These are phyloP conservation scores for Pelosia muscerda DNA, from an alignment of 2,888 invertebrate species.

Conservation along the genomic window DNA sequence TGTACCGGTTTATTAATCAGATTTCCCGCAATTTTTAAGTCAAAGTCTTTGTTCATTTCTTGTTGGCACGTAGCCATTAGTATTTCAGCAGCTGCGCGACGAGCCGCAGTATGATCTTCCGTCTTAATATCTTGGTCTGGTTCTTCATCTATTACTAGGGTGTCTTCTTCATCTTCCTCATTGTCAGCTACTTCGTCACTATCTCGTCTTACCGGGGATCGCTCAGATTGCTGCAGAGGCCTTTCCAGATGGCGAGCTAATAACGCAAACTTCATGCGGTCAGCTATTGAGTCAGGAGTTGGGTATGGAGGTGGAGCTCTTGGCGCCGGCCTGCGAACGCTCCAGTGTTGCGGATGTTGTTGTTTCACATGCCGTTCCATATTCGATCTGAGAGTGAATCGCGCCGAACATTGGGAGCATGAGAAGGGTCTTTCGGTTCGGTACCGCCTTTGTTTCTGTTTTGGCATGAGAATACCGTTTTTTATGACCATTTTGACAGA, in stretches of 20 bases:
- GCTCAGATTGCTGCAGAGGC: slow-evolving; percentile 79
- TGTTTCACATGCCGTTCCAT: slow-evolving; percentile 98
- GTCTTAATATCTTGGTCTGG: slow-evolving; percentile 68
- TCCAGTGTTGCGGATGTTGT: slow-evolving; percentile 97
- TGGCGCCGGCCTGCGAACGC: slow-evolving; percentile 89
- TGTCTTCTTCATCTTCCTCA: slow-evolving; percentile 89
- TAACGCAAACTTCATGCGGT: slow-evolving; percentile 90
- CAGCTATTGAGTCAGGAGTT: slow-evolving; percentile 69
- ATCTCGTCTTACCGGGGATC: slow-evolving; percentile 75
- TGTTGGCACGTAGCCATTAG: slow-evolving; percentile 83
- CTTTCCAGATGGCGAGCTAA: slow-evolving; percentile 92
- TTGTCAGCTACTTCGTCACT: slow-evolving; percentile 88
- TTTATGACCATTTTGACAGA: slow-evolving; percentile 96
- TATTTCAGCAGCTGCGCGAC: slow-evolving; percentile 87
- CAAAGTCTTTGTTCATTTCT: slow-evolving; percentile 82
- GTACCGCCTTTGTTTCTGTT: slow-evolving; percentile 96
- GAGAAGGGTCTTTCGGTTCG: slow-evolving; percentile 96
- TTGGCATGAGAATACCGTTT: slow-evolving; percentile 96
- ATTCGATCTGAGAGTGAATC: slow-evolving; percentile 96
- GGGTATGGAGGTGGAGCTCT: slow-evolving; percentile 79
- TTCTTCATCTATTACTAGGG: slow-evolving; percentile 90
- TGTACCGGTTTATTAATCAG: slow-evolving; percentile 85
- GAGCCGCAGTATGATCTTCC: slow-evolving; percentile 80
- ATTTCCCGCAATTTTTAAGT: slow-evolving; percentile 85
- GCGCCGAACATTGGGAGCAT: slow-evolving; percentile 95